phyloP scores from a whole-genome alignment of 2,888 invertebrate genomes.

The Netelia fuscicornis region DNA sequence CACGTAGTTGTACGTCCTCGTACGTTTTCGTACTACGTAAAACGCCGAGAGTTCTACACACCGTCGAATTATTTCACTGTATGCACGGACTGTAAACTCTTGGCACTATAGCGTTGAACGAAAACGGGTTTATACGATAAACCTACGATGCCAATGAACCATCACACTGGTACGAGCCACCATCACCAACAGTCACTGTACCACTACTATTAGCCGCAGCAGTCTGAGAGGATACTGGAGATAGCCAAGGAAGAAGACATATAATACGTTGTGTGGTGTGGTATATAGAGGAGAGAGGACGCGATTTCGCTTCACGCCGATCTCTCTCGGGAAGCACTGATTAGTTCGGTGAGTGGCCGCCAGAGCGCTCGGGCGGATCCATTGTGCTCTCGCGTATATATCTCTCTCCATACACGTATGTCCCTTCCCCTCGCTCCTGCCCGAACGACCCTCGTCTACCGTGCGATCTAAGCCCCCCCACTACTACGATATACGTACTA shows the following conservation, averaged over 20 bases:
- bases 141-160: not conserved
- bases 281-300: slow-evolving; percentile 33
- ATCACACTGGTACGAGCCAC: not conserved
- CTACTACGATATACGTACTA: slow-evolving; percentile 14
- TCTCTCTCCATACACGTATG: slow-evolving; percentile 55
- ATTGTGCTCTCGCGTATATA: slow-evolving; percentile 66
- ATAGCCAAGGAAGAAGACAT: slow-evolving; percentile 14
- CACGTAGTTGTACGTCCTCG: not conserved
- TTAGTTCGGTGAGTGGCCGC: slow-evolving; percentile 75
- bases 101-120: not conserved
- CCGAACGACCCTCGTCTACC: slow-evolving; percentile 27
- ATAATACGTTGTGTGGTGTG: slow-evolving; percentile 25
- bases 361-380: slow-evolving; percentile 76
- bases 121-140: not conserved
- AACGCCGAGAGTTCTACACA: not conserved
- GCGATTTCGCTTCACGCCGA: slow-evolving; percentile 67
- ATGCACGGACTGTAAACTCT: not conserved
- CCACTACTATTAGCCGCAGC: not conserved
- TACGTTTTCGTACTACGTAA: not conserved
- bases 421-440: slow-evolving; percentile 30
- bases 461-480: not conserved
- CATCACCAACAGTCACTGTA: not conserved
- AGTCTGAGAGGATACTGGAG: slow-evolving; percentile 2
- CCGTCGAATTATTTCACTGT: not conserved
- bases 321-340: slow-evolving; percentile 70